Evolutionary conservation across 2,113 vertebrate species (phyloP).

Genomic region (Delphinapterus leucas): DNA sequence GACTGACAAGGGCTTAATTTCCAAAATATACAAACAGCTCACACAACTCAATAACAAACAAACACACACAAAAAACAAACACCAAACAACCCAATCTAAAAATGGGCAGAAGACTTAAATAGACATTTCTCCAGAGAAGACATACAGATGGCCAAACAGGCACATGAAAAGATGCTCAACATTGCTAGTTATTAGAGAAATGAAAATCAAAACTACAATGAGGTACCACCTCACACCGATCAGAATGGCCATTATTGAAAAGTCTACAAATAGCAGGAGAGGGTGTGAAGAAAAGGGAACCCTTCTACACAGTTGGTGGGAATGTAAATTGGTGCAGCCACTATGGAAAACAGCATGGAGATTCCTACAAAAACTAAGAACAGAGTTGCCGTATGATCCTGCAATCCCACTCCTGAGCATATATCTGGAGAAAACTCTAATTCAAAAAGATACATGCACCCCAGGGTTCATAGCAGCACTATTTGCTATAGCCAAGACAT

Average conservation of each 20-base stretch:
- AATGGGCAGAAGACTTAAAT: background rate
- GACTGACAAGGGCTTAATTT: background rate
- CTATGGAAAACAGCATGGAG: background rate
- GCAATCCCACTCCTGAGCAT: background rate
- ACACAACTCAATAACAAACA: background rate
- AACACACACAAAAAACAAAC: too few species aligned
- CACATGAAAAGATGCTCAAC: background rate
- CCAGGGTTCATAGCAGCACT: background rate
- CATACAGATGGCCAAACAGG: background rate
- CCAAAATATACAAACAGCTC: background rate
- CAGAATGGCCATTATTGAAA: background rate
- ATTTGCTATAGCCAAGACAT: background rate
- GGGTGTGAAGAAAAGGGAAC: background rate
- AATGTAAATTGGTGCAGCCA: background rate
- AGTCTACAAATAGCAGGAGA: background rate
- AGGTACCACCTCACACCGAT: accelerated
- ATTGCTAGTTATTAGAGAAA: background rate
- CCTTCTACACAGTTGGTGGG: background rate
- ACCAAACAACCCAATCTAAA: background rate
- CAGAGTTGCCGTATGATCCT: background rate
- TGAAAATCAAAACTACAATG: background rate
- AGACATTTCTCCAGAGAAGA: background rate
- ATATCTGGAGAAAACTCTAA: background rate
- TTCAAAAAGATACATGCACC: background rate
- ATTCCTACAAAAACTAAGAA: background rate